Conservation (phyloP, 1,140 invertebrate genomes). For the Camponotus vicinus region DNA sequence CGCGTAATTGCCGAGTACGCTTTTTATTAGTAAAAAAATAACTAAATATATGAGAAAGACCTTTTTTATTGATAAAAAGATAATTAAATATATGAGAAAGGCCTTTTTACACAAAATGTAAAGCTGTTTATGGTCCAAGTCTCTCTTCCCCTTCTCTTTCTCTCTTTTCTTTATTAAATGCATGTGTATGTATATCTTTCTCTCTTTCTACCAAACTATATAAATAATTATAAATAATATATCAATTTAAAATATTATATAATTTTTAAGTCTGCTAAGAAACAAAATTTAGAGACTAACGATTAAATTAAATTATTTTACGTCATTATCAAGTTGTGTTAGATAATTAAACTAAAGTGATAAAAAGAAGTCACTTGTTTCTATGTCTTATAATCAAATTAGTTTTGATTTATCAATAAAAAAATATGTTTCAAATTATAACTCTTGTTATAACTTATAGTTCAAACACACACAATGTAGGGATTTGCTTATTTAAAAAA, state of each 20-base stretch:
- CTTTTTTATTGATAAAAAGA: neutral
- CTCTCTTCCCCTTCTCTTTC: too few relatives aligned
- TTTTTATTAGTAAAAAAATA: too few relatives aligned
- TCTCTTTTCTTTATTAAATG: too few relatives aligned
- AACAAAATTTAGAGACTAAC: neutral
- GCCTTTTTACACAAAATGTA: neutral
- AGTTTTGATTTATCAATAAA: too few relatives aligned
- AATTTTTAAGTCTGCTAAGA: neutral
- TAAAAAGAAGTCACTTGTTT: neutral
- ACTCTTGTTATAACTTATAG: too few relatives aligned
- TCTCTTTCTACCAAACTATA: neutral
- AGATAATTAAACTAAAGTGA: neutral
- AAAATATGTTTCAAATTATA: too few relatives aligned
- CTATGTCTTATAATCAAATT: neutral
- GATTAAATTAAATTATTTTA: neutral
- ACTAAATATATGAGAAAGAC: neutral
- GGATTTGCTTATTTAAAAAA: too few relatives aligned
- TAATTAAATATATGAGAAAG: neutral
- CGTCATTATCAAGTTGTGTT: neutral
- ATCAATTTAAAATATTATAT: neutral
- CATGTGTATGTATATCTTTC: too few relatives aligned
- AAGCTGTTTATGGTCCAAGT: too few relatives aligned
- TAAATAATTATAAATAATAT: neutral
- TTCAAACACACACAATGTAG: too few relatives aligned
- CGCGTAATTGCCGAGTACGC: slow-evolving; percentile 1